Conservation (phyloP, 2,888 invertebrate genomes). For the Chrysolina americana region DNA sequence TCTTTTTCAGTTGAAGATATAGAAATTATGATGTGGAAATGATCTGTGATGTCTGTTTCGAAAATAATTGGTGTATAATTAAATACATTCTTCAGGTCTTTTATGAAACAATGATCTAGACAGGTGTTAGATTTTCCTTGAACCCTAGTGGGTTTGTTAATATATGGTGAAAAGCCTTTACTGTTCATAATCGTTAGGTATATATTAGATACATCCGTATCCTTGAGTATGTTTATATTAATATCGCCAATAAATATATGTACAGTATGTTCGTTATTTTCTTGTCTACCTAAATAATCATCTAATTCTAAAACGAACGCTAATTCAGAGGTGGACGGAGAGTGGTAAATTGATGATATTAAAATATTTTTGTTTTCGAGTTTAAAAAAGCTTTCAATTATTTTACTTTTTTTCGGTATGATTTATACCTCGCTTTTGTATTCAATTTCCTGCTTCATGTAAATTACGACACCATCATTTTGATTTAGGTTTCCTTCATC, state of each 20-base stretch:
- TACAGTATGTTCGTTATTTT: not conserved
- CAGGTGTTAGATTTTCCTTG: not conserved
- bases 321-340: not conserved
- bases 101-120: not conserved
- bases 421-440: not conserved
- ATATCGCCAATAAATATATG: not conserved
- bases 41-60: not conserved
- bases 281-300: not conserved
- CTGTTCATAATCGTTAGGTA: not conserved
- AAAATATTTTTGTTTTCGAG: not conserved
- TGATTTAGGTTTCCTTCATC: not conserved
- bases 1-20: not conserved
- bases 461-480: slow-evolving; percentile 6
- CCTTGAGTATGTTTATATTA: not conserved
- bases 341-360: not conserved
- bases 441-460: not conserved
- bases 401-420: not conserved
- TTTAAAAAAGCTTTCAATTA: not conserved
- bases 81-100: not conserved
- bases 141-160: not conserved
- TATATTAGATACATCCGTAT: not conserved
- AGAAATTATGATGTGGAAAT: not conserved
- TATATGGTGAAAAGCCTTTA: not conserved
- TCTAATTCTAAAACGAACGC: not conserved
- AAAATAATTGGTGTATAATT: not conserved